Conservation (phyloP, 2,113 vertebrate genomes). For the Cyanistes caeruleus region DNA sequence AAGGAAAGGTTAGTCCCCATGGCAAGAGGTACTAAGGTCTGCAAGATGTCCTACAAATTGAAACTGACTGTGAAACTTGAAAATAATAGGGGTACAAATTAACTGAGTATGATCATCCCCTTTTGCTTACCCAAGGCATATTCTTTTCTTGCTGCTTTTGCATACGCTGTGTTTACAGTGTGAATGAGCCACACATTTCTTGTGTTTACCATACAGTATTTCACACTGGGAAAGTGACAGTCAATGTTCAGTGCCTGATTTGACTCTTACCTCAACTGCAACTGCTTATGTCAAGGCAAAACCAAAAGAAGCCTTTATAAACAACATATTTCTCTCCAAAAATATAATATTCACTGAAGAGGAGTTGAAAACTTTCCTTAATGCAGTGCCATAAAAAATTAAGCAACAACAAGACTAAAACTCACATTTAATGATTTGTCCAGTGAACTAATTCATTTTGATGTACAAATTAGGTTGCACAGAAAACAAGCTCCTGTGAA, state of each 20-base stretch:
- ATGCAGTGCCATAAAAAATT: not conserved
- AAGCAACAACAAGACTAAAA: not conserved
- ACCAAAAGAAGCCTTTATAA: not conserved
- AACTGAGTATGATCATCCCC: conserved; percentile 50
- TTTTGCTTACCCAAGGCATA: conserved; percentile 42
- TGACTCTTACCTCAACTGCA: not conserved
- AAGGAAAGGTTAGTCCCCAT: conserved; percentile 45
- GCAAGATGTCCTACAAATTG: conserved; percentile 63
- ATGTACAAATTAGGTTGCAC: not conserved
- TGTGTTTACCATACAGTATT: not conserved
- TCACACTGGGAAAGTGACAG: not conserved
- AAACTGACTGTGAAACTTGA: conserved; percentile 43
- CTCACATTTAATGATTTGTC: not conserved
- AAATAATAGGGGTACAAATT: conserved; percentile 66
- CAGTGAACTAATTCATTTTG: not conserved
- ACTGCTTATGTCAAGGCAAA: not conserved
- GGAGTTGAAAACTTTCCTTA: conserved; percentile 34
- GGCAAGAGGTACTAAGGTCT: conserved; percentile 33
- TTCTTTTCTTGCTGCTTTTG: conserved; percentile 48
- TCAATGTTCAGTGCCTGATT: not conserved
- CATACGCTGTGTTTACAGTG: not conserved
- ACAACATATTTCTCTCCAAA: not conserved
- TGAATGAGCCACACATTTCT: not conserved
- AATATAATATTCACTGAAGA: conserved; percentile 5
- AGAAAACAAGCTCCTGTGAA: conserved; percentile 34